Percentiles rank a stretch among this genome's conserved stretches.
phyloP scores from a whole-genome alignment of 2,888 invertebrate species.

The Elgonia sp. region DNA sequence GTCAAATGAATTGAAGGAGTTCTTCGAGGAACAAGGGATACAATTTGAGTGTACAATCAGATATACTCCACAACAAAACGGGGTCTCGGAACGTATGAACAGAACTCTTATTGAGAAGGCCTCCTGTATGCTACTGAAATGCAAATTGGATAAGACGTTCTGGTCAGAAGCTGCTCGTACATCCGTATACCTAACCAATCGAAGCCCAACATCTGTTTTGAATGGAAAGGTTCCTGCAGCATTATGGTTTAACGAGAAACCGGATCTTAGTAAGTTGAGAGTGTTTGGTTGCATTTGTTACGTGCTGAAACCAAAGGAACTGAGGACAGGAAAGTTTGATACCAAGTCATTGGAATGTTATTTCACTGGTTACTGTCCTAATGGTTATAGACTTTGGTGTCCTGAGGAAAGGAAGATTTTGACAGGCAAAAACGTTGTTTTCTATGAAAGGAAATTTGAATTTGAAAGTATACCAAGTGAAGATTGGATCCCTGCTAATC shows the following conservation, averaged over 20 bases:
- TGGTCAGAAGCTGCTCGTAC: conserved; percentile 82
- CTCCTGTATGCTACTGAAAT: conserved; percentile 82
- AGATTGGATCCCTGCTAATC: conserved; percentile 33
- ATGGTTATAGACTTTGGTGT: conserved; percentile 74
- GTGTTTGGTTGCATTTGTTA: conserved; percentile 77
- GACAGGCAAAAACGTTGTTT: conserved; percentile 17
- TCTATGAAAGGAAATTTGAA: conserved; percentile 34
- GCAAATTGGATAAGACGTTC: conserved; percentile 81
- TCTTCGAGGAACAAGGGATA: conserved; percentile 78
- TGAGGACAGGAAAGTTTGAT: conserved; percentile 77
- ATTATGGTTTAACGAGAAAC: conserved; percentile 79
- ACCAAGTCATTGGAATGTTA: conserved; percentile 70
- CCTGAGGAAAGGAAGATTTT: conserved; percentile 16
- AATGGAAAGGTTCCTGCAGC: conserved; percentile 76
- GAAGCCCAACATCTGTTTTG: conserved; percentile 77
- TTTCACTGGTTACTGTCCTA: conserved; percentile 77
- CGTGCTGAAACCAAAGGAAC: conserved; percentile 73
- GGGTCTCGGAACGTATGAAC: conserved; percentile 79
- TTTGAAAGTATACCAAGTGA: conserved; percentile 19
- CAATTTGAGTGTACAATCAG: conserved; percentile 77
- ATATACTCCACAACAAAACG: conserved; percentile 81
- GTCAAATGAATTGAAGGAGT: conserved; percentile 75
- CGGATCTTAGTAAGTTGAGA: conserved; percentile 74
- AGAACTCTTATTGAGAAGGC: conserved; percentile 84
- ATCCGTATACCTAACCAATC: conserved; percentile 79